Evolutionary conservation across 2,113 vertebrate genomes (phyloP), one percentile per base, ranked within the genome.

Genomic region (Neogobius melanostomus): DNA sequence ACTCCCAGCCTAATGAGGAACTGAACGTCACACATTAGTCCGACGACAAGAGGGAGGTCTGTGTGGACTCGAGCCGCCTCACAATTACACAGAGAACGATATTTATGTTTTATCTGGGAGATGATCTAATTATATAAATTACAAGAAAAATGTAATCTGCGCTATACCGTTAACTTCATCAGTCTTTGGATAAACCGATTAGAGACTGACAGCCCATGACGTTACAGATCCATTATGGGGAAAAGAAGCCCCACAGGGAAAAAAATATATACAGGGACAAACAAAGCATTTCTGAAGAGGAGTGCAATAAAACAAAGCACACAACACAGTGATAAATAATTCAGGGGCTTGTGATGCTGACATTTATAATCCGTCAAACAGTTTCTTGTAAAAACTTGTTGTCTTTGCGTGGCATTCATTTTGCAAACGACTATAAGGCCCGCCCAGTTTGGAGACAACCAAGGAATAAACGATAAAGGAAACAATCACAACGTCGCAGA

Each of bases 21-120:
- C 64, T 62, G 82, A 82, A 84, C 77, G 69, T 71, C 56, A 56
- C 56, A 56, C 59, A 71, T 87, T 68, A 72, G 52, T 62, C 66
- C 81, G 76, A 81, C 71, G 70, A 77, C 64, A 66, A 69, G 71
- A 73, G 47, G 73, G 51, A 15, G 71, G 51, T 69, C 11, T 56
- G 53, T 8, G 47, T 48, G 50, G 57, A 59, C 64, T 42, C 68
- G 1, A 57, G 46, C 70, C 66, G 60, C 45, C 10, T 12, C 16
- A 51, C 59, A 36, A 73, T 82, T 64, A 76, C 21, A 49, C 21
- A 49, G 4, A 16, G 8, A 70, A 60, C 16, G 64, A 43, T 43
- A 8, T 12, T 44, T 53, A 17, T 46, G 44, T 48, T 46, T 16
- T 21, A 17, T 14, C 6, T 63, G 46, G 44, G 16, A 50, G 61